A percentile compares a stretch with the other conserved stretches of the same genome.
Conservation (phyloP, 2,888 invertebrate genomes). For the Andrena camellia region DNA sequence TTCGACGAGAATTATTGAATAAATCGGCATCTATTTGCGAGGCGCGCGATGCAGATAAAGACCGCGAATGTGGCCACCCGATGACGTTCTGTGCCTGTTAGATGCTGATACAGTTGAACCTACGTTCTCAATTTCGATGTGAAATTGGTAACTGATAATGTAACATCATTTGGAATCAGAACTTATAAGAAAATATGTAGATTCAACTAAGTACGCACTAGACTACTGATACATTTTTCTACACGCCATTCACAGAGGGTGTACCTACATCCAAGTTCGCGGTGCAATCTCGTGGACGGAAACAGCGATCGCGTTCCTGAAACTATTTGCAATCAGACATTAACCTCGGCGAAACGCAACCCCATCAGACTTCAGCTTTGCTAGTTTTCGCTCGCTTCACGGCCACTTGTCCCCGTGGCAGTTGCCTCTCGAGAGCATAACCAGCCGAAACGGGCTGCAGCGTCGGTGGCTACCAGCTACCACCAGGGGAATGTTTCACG, state of each 20-base stretch:
- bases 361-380: conserved; percentile 48
- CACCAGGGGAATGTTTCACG: conserved; percentile 28
- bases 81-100: too few relatives aligned
- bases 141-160: too few relatives aligned
- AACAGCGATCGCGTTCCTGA: conserved; percentile 77
- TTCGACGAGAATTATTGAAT: neutral
- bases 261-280: conserved; percentile 72
- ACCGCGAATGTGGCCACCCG: neutral
- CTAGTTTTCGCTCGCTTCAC: conserved; percentile 24
- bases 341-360: conserved; percentile 63
- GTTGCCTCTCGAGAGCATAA: conserved; percentile 66
- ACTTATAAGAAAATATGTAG: too few relatives aligned
- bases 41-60: neutral
- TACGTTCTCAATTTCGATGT: too few relatives aligned
- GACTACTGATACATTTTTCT: neutral
- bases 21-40: neutral
- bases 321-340: conserved; percentile 76
- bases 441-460: conserved; percentile 60
- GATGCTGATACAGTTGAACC: too few relatives aligned
- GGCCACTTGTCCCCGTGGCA: conserved; percentile 27
- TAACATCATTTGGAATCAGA: too few relatives aligned
- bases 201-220: neutral
- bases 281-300: conserved; percentile 71
- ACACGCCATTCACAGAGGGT: neutral
- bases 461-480: conserved; percentile 15